phyloP scores from a whole-genome alignment of 2,797 vertebrate species.

The Manis javanica region DNA sequence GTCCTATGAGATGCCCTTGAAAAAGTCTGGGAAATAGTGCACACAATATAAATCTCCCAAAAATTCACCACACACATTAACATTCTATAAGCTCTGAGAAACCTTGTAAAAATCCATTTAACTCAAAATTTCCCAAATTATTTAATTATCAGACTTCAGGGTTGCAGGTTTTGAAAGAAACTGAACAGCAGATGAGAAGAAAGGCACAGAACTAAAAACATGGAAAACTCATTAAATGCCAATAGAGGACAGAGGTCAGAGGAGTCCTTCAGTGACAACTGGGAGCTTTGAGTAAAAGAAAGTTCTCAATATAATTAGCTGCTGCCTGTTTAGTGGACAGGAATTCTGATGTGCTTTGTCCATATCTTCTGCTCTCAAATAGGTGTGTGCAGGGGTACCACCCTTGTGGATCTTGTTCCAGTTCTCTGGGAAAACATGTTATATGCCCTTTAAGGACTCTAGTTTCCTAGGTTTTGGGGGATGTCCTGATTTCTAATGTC shows the following conservation, averaged over 20 bases:
- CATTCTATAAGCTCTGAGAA: background rate
- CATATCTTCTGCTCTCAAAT: background rate
- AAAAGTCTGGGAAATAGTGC: background rate
- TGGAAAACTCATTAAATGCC: background rate
- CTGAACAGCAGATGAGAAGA: background rate
- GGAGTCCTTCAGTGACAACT: background rate
- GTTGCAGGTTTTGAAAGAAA: background rate
- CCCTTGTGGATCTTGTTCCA: background rate
- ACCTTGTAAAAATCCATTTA: background rate
- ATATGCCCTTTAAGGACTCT: background rate
- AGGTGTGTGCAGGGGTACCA: background rate
- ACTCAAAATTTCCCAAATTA: slow-evolving; percentile 9
- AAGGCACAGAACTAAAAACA: background rate
- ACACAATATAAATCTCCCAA: background rate
- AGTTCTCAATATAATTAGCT: background rate
- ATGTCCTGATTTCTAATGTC: background rate
- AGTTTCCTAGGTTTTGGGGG: background rate
- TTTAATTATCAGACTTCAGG: background rate
- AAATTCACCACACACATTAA: background rate
- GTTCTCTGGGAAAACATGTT: background rate
- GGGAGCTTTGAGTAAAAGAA: background rate
- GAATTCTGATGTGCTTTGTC: background rate
- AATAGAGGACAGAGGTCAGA: background rate
- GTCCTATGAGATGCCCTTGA: background rate
- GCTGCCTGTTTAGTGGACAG: background rate